Conservation (phyloP, 2,113 vertebrate genomes). For the Macaca fascicularis region T2T-MFA8v1.1 NC_088395.1:125961001-125961500, state of each 20-base stretch:
- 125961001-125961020: background rate
- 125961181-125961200: conserved; percentile 65
- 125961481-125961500: conserved; percentile 68
- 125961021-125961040: background rate
- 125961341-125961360: conserved; percentile 79
- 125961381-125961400: conserved; percentile 65
- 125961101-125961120: conserved; percentile 60
- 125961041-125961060: background rate
- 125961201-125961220: conserved; percentile 45
- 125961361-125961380: background rate
- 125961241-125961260: conserved; percentile 80
- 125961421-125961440: conserved; percentile 51
- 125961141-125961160: conserved; percentile 63
- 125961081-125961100: background rate
- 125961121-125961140: conserved; percentile 83
- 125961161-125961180: conserved; percentile 69
- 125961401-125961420: conserved; percentile 57
- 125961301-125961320: conserved; percentile 97
- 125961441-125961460: conserved; percentile 61
- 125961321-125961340: conserved; percentile 93
- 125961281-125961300: conserved; percentile 90
- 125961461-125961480: conserved; percentile 58
- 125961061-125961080: background rate
- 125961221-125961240: conserved; percentile 48
- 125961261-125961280: conserved; percentile 71